Evolutionary conservation across 2,113 vertebrate species (phyloP), one percentile per base, ranked within the genome.

Genomic region (Neogale vison): DNA sequence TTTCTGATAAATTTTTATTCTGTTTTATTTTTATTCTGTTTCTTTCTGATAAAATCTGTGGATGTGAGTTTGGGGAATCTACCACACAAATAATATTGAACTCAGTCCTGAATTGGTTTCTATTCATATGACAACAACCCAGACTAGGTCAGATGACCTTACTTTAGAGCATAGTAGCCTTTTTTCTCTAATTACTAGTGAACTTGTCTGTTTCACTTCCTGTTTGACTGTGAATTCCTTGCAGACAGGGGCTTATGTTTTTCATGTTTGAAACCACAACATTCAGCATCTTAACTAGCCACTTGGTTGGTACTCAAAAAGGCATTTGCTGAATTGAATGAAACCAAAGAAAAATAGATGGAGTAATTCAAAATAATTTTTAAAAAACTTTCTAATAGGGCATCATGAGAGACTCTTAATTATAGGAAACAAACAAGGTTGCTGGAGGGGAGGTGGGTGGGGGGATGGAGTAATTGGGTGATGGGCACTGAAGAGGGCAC

Each of bases 1-100:
- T 74, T 93, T 96, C 24, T 91, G 23, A 81, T 93, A 72, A 90
- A 94, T 39, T 84, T 92, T 85, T 23, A 91, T 85, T 95, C 21
- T 82, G 20, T 92, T 47, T 96, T n/a, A n/a, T 39, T 84, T 92
- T 85, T 23, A 91, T 85, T 95, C 21, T 82, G 20, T 92, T 47
- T 96, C 1, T 74, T 93, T 96, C 24, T 91, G 23, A 81, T 93
- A 72, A 90, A 94, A 90, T 23, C 15, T 83, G 34, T 86, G 11
- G n/a, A 59, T 83, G 21, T n/a, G 65, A 67, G 71, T 12, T 31
- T 88, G 15, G 20, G 76, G 9, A 29, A 29, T 17, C 8, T 94
- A 39, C 23, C 57, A 50, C 42, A 85, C 17, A 92, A 77, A 79
- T 17, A 92, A 26, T 72, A 79, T 7, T 59, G 34, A 81, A 8